Evolutionary conservation across 2,113 vertebrate species (phyloP).

Genomic region (Shinisaurus crocodilurus): DNA sequence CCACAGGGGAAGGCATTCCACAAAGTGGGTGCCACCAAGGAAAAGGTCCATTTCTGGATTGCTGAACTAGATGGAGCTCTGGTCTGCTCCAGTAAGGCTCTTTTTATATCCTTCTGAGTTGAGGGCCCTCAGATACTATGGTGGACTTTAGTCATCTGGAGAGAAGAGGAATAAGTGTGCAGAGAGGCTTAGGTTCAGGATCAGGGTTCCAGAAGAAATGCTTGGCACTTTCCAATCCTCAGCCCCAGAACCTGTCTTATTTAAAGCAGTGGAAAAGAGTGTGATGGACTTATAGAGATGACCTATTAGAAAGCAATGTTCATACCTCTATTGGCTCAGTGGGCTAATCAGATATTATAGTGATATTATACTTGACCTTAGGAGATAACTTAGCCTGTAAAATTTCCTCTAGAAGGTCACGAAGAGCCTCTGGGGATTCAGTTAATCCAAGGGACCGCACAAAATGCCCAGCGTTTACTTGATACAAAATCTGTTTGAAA

Average conservation of each 20-base stretch:
- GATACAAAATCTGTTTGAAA: slow-evolving; percentile 31
- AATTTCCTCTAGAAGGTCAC: slow-evolving; percentile 54
- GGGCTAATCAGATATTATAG: slow-evolving; percentile 57
- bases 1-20: too few species aligned
- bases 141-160: background rate
- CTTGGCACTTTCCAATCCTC: background rate
- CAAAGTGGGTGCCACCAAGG: too few species aligned
- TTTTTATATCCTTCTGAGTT: background rate
- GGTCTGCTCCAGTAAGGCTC: too few species aligned
- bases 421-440: slow-evolving; percentile 46
- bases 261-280: background rate
- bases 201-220: background rate
- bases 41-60: too few species aligned
- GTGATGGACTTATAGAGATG: background rate
- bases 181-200: background rate
- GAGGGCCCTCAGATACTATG: background rate
- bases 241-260: background rate
- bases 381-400: slow-evolving; percentile 42
- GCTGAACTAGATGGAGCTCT: background rate
- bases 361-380: slow-evolving; percentile 32
- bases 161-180: background rate
- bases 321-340: slow-evolving; percentile 37
- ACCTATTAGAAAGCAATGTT: slow-evolving; percentile 32
- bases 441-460: slow-evolving; percentile 18
- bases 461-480: background rate